Base-by-base conservation (phyloP, 2,113 vertebrate genomes). In the Coptodon rendalli region DNA sequence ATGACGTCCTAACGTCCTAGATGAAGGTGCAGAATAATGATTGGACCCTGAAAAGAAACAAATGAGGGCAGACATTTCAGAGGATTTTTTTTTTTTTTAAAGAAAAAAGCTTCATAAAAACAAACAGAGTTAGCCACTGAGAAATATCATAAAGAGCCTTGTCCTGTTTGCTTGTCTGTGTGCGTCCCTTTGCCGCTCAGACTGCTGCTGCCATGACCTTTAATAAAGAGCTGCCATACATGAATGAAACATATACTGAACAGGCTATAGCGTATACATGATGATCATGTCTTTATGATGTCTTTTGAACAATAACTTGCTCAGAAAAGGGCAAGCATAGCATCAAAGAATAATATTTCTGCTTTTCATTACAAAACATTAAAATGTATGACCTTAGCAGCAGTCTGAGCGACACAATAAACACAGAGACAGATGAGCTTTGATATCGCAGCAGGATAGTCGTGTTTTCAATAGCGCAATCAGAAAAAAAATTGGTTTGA, bases 221-320 rank as follows among this genome's bases (percentile, higher is more conserved):
- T 40, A 43, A 71, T 43, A 43, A 71, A 43, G 66, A 71, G 66
- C 12, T 43, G 38, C 71, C 71, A 31, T 31, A 31, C 16, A 76
- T 76, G 71, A 76, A 40, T 24, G 36, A 43, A 71, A 71, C n/a
- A 4, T 9, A 6, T 4, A 43, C n/a, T 43, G 66, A 68, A 14
- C 36, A 13, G n/a, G 6, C 36, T 24, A 14, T 5, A 3, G 36
- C 13, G 3, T 43, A 71, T 6, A 2, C 38, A 17, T 73, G 38
- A 73, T 27, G n/a, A 16, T 13, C 38, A 16, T 45, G 38, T 43
- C 38, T 24, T 43, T 27, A 40, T 66, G 61, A 66, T 22, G 19
- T 45, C 22, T 27, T 9, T 73, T 73, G n/a, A 17, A 27, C 17
- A 45, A 1, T 1, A 73, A 27, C 38, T 24, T 14, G 2, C 68